phyloP scores from a whole-genome alignment of 1,140 invertebrate genomes.

The Laupala kohalensis region DNA sequence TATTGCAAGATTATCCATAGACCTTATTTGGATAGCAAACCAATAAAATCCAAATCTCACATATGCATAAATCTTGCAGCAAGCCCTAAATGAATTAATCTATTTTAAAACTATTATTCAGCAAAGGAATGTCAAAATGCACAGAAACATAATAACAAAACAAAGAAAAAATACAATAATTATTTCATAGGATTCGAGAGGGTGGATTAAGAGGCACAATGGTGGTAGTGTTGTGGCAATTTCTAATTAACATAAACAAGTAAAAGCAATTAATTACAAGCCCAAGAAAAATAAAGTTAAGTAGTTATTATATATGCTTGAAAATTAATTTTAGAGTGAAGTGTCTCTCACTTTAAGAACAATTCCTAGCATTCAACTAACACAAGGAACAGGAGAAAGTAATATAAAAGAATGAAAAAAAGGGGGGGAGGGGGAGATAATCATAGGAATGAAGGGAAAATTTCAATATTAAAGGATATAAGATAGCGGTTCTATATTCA shows the following conservation, averaged over 20 bases:
- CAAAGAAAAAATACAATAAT: too few relatives aligned
- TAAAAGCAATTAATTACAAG: conserved; percentile 14
- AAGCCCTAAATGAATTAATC: neutral
- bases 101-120: conserved; percentile 12
- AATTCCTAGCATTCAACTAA: neutral
- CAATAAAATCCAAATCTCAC: too few relatives aligned
- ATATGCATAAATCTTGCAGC: neutral
- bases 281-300: conserved; percentile 9
- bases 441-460: neutral
- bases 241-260: conserved; percentile 9
- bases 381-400: neutral
- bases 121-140: conserved; percentile 26
- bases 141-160: conserved; percentile 14
- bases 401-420: too few relatives aligned
- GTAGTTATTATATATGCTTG: conserved; percentile 11
- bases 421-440: too few relatives aligned
- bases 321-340: conserved; percentile 12
- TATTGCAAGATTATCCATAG: neutral
- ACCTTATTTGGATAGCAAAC: neutral
- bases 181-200: too few relatives aligned
- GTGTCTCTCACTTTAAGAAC: conserved; percentile 4
- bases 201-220: too few relatives aligned
- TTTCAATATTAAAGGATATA: neutral
- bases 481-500: too few relatives aligned
- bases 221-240: neutral